Conservation (phyloP, 2,797 vertebrate genomes). For the Bryconaethiops microstoma region DNA sequence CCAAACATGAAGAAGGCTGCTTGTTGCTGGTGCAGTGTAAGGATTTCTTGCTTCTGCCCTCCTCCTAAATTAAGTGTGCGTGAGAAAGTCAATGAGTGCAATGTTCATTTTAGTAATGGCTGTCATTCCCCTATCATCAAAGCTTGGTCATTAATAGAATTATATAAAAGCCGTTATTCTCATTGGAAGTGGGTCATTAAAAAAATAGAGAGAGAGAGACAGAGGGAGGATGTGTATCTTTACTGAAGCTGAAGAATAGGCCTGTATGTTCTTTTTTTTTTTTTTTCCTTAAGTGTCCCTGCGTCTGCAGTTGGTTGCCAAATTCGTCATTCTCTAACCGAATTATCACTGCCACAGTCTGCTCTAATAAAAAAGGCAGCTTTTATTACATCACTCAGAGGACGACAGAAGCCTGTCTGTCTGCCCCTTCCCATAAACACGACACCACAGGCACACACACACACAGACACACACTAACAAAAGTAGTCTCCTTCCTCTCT, state of each 20-base stretch:
- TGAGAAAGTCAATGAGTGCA: conserved; percentile 8
- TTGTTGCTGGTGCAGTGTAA: background rate
- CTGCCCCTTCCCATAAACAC: background rate
- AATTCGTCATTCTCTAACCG: conserved; percentile 32
- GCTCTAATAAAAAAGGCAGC: conserved; percentile 19
- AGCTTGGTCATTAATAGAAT: conserved; percentile 38
- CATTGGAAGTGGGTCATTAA: conserved; percentile 26
- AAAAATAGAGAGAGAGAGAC: background rate
- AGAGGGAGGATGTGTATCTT: conserved; percentile 36
- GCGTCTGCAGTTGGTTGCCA: conserved; percentile 8
- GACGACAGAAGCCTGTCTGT: conserved; percentile 38
- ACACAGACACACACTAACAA: background rate
- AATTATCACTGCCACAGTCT: conserved; percentile 5
- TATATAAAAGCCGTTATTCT: conserved; percentile 33
- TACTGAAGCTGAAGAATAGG: background rate
- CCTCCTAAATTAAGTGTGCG: background rate
- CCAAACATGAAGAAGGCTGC: background rate
- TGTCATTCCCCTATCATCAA: conserved; percentile 34
- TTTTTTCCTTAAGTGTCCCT: background rate
- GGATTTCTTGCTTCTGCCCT: background rate
- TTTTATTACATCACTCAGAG: conserved; percentile 21
- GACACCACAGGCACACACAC: background rate
- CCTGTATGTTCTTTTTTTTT: background rate
- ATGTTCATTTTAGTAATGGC: conserved; percentile 21
- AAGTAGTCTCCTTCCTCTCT: conserved; percentile 30